Evolutionary conservation across 2,113 vertebrate genomes (phyloP).

Genomic region (Danionella cerebrum): DNA sequence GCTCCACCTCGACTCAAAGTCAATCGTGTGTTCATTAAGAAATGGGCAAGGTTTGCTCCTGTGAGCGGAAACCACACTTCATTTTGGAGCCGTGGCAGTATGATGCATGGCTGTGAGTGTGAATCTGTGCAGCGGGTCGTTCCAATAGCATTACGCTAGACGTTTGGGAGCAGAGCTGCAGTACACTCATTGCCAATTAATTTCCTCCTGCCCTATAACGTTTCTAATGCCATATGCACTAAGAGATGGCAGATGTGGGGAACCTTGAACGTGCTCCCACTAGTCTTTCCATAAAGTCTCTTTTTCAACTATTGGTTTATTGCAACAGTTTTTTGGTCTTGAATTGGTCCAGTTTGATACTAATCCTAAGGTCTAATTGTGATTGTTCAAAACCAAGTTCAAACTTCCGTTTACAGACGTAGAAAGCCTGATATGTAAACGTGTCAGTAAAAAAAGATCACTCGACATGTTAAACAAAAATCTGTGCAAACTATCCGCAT

Average conservation of each 20-base stretch:
- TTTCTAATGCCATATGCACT: background rate
- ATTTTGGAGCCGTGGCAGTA: background rate
- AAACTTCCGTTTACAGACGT: too few species aligned
- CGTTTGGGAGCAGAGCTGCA: background rate
- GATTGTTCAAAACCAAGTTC: conserved; percentile 11
- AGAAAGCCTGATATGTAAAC: too few species aligned
- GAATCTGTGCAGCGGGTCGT: background rate
- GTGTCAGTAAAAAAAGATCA: too few species aligned
- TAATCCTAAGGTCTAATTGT: too few species aligned
- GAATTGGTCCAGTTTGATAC: too few species aligned
- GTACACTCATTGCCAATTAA: background rate
- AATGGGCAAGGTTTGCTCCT: background rate
- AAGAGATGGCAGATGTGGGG: background rate
- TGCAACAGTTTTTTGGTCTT: too few species aligned
- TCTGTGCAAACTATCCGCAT: too few species aligned
- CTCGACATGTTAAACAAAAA: too few species aligned
- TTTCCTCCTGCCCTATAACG: background rate
- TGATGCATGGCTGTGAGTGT: background rate
- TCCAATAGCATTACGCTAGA: background rate
- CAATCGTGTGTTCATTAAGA: conserved; percentile 39
- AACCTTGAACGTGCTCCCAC: background rate
- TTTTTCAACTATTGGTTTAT: too few species aligned
- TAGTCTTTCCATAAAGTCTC: background rate
- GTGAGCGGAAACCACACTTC: background rate
- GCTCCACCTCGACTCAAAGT: conserved; percentile 44